These are phyloP conservation scores for Brachionus calyciflorus DNA, from an alignment of 1,140 invertebrate species.

Conservation along the genomic window DNA sequence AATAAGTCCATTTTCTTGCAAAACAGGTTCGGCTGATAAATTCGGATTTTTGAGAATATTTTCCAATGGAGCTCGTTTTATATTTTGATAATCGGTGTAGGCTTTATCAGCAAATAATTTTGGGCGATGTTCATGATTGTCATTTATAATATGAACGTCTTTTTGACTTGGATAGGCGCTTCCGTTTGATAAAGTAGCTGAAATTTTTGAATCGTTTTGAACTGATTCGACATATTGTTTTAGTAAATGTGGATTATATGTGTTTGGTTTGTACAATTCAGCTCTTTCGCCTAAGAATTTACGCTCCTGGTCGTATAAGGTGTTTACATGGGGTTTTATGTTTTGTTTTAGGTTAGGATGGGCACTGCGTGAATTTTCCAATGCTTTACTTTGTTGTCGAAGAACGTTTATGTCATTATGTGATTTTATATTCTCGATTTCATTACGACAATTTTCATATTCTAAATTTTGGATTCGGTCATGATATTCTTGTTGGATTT, in stretches of 20 bases:
- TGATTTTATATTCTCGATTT: slow-evolving; percentile 13
- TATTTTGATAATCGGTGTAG: not conserved
- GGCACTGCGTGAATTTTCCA: slow-evolving; percentile 21
- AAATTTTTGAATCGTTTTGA: slow-evolving; percentile 2
- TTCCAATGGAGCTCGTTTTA: not conserved
- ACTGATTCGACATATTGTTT: slow-evolving; percentile 37
- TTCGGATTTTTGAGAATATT: slow-evolving; percentile 36
- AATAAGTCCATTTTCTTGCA: slow-evolving; percentile 48
- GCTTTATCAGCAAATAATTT: slow-evolving; percentile 44
- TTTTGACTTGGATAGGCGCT: not conserved
- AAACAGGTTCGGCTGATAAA: not conserved
- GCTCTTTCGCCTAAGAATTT: slow-evolving; percentile 35
- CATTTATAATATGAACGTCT: not conserved
- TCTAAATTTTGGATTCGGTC: slow-evolving; percentile 37
- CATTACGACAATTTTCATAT: slow-evolving; percentile 21
- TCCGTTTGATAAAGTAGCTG: not conserved
- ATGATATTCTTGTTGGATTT: slow-evolving; percentile 26
- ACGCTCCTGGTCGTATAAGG: slow-evolving; percentile 20
- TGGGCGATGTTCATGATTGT: not conserved
- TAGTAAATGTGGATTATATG: slow-evolving; percentile 33
- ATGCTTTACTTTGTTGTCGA: not conserved
- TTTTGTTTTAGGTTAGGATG: slow-evolving; percentile 40
- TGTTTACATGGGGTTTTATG: slow-evolving; percentile 20
- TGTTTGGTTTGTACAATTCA: slow-evolving; percentile 11
- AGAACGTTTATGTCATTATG: not conserved